phyloP scores from a whole-genome alignment of 2,797 vertebrate species.

The Dendrocincla tyrannina region DNA sequence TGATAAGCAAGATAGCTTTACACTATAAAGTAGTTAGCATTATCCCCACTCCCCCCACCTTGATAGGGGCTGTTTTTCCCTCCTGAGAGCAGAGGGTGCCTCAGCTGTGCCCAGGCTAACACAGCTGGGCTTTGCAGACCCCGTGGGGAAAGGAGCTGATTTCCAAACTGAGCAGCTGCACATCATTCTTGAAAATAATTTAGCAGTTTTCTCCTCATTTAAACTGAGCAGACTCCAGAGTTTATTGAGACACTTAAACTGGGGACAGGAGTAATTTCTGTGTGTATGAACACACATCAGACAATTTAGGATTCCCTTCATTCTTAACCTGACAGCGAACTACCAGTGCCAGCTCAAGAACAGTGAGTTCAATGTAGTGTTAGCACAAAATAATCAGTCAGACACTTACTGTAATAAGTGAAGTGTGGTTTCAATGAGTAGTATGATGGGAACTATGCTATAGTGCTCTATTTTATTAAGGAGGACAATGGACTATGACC shows the following conservation, averaged over 20 bases:
- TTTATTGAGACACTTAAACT: not conserved
- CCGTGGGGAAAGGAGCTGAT: not conserved
- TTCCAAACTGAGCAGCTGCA: not conserved
- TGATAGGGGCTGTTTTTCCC: not conserved
- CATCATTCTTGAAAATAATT: not conserved
- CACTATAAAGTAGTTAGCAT: not conserved
- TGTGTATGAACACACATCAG: not conserved
- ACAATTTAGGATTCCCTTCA: not conserved
- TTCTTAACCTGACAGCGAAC: not conserved
- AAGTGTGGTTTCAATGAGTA: not conserved
- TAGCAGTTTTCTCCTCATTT: not conserved
- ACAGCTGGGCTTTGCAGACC: not conserved
- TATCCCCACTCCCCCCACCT: fast-evolving
- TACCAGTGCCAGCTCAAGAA: not conserved
- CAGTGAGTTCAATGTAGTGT: not conserved
- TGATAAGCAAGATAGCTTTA: not conserved
- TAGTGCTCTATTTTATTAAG: not conserved
- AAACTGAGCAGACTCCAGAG: not conserved
- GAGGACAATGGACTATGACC: not conserved
- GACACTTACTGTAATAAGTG: not conserved
- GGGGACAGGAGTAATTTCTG: not conserved
- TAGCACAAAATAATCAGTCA: not conserved
- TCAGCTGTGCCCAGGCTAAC: not conserved
- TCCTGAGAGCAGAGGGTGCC: not conserved
- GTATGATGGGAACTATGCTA: not conserved